Conservation (phyloP, 1,140 invertebrate species). For the Zaprionus davidi region DNA sequence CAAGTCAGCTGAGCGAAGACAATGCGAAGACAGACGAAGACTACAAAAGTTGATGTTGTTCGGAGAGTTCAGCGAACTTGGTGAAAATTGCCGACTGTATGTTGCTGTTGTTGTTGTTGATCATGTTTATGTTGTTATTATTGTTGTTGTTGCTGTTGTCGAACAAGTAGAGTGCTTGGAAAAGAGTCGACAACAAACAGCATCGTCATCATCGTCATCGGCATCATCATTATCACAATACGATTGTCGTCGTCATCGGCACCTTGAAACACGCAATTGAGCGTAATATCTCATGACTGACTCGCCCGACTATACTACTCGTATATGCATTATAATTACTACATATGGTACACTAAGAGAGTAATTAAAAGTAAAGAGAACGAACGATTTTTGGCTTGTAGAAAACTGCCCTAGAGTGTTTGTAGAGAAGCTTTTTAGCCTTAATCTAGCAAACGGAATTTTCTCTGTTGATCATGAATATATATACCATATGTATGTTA, state of each 20-base stretch:
- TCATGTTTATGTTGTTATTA: constrained; percentile 29
- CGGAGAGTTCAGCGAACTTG: constrained; percentile 61
- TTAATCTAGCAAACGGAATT: no score
- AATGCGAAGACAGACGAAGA: constrained; percentile 34
- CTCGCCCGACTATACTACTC: neutral
- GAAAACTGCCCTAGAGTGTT: neutral
- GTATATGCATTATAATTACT: neutral
- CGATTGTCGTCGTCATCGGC: constrained; percentile 19
- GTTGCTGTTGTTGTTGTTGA: constrained; percentile 49
- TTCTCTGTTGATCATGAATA: neutral
- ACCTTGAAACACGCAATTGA: constrained; percentile 52
- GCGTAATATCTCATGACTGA: constrained; percentile 11
- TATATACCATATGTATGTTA: neutral
- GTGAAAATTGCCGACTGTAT: constrained; percentile 64
- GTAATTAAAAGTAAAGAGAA: neutral
- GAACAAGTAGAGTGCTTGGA: constrained; percentile 5
- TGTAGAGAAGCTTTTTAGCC: no score
- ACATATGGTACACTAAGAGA: neutral
- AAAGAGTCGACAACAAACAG: constrained; percentile 17
- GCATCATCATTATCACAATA: neutral
- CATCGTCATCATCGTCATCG: constrained; percentile 18
- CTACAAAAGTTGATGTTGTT: constrained; percentile 28
- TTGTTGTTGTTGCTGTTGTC: constrained; percentile 10
- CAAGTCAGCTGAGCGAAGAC: constrained; percentile 14
- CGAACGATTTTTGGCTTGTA: no score